Base-by-base conservation (phyloP, 2,888 invertebrate genomes). In the Anthoptus insignis region DNA sequence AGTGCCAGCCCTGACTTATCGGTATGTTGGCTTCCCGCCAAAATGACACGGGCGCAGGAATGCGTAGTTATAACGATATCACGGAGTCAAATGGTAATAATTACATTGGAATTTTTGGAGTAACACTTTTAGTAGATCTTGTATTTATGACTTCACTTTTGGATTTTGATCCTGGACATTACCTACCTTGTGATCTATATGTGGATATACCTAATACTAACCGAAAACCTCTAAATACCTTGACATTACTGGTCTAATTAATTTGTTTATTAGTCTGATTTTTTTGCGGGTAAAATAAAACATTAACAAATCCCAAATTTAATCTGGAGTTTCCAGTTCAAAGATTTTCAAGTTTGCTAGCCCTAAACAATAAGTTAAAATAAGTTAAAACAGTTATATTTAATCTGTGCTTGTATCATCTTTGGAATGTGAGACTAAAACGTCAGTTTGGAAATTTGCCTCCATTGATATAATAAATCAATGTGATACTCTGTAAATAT, bases 81-180 rank as follows among this genome's bases (percentile, higher is more conserved):
- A 72, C 72, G 77, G 76, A 78, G 77, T 81, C 83, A 88, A 86
- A 88, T 83, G 82, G 85, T 88, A 88, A 89, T 84, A 84, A 81
- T 69, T 68, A 73, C 77, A 82, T 79, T 78, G 82, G 83, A 84
- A 83, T 78, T 39, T 39, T 39, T 69, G 73, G 71, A 75, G 45
- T 54, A 37, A 14, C 1, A 37, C 16, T 39, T 39, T 5, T 3
- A 27, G 27, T 27, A 27, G 27, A 27, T 27, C 5, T 27, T n/a
- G n/a, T n/a, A n/a, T n/a, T n/a, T n/a, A n/a, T n/a, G n/a, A n/a
- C n/a, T n/a, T n/a, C n/a, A n/a, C n/a, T n/a, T n/a, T n/a, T n/a
- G n/a, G n/a, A n/a, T n/a, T n/a, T n/a, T n/a, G n/a, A n/a, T n/a
- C n/a, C n/a, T n/a, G n/a, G n/a, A n/a, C n/a, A n/a, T n/a, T n/a